Evolutionary conservation across 2,113 vertebrate species (phyloP).

Genomic region (Mixornis gularis): DNA sequence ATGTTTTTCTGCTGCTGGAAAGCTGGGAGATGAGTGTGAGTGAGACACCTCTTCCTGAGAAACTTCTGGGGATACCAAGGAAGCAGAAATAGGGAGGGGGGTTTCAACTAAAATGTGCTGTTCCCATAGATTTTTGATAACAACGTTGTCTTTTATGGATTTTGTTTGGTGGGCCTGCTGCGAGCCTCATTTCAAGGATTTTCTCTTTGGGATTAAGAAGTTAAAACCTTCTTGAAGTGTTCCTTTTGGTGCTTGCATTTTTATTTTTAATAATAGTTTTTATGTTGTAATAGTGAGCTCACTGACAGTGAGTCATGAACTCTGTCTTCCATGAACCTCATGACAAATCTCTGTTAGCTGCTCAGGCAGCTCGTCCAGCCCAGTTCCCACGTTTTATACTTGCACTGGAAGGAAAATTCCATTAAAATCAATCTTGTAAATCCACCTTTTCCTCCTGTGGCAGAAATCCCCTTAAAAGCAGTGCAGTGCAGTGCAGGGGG

Average conservation of each 20-base stretch:
- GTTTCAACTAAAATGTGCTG: not conserved
- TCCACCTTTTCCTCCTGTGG: not conserved
- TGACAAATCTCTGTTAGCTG: conserved; percentile 51
- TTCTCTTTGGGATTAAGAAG: conserved; percentile 25
- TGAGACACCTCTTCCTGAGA: not conserved
- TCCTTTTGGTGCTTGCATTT: not conserved
- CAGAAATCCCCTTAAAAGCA: not conserved
- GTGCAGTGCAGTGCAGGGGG: not conserved
- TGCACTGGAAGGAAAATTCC: not conserved
- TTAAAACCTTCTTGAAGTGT: conserved; percentile 13
- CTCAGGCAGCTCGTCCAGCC: conserved; percentile 29
- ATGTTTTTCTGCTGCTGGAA: not conserved
- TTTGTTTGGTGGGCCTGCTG: not conserved
- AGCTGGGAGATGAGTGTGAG: not conserved
- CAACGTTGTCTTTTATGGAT: not conserved
- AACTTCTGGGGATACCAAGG: not conserved
- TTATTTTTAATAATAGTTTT: conserved; percentile 56
- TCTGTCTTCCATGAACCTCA: conserved; percentile 39
- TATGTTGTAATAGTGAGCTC: conserved; percentile 35
- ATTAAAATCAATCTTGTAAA: not conserved
- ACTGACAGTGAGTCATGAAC: conserved; percentile 45
- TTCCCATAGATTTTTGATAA: not conserved
- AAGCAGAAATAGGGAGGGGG: not conserved
- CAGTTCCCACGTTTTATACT: not conserved
- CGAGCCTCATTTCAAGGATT: not conserved